These are phyloP conservation scores for Phrixothrix hirtus DNA, from an alignment of 2,888 invertebrate genomes.

Conservation along the genomic window DNA sequence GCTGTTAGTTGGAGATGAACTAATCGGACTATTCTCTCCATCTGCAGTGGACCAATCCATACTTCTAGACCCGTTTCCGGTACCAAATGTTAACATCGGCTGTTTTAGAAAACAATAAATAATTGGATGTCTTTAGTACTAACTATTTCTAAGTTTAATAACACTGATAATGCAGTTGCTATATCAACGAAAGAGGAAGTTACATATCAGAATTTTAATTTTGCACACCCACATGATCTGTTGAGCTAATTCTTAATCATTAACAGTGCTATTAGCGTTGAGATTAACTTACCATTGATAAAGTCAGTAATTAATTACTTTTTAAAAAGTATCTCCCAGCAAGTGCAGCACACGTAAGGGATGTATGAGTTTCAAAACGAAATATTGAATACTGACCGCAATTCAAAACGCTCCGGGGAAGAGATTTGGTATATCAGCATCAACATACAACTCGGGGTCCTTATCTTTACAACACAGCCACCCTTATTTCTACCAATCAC, in stretches of 20 bases:
- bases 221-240: conserved; percentile 5
- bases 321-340: not conserved
- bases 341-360: no score
- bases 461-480: conserved; percentile 37
- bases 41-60: conserved; percentile 50
- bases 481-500: conserved; percentile 33
- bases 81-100: conserved; percentile 27
- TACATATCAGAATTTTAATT: conserved; percentile 3
- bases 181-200: conserved; percentile 13
- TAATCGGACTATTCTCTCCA: conserved; percentile 52
- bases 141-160: not conserved
- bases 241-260: not conserved
- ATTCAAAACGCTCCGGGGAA: conserved; percentile 12
- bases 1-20: conserved; percentile 47
- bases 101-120: conserved; percentile 1
- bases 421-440: conserved; percentile 30
- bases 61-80: conserved; percentile 11
- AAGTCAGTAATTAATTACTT: no score
- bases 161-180: not conserved
- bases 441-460: conserved; percentile 24
- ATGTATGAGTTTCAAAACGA: not conserved
- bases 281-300: conserved; percentile 12
- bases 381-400: conserved; percentile 4
- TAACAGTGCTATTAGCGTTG: not conserved
- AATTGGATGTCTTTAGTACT: not conserved